These are phyloP conservation scores for Ancistrus triradiatus DNA, from an alignment of 2,113 vertebrate genomes.

Conservation along the genomic window DNA sequence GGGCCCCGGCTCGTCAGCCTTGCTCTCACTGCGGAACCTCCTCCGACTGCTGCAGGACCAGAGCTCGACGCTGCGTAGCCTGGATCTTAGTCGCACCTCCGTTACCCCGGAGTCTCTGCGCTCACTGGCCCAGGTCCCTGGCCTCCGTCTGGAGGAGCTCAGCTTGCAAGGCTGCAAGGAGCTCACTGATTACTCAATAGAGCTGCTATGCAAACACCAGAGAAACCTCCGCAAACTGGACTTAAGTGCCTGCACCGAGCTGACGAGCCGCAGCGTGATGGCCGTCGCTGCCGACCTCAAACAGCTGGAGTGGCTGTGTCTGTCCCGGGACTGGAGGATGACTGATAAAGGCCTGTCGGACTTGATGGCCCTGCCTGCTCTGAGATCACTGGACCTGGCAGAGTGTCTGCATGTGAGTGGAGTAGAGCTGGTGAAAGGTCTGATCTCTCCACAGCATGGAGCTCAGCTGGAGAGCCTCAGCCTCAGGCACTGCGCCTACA, in stretches of 20 bases:
- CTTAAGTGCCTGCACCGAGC: slow-evolving; percentile 73
- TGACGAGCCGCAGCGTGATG: slow-evolving; percentile 66
- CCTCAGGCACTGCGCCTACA: slow-evolving; percentile 73
- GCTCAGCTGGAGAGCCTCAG: slow-evolving; percentile 65
- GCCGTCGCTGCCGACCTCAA: slow-evolving; percentile 57
- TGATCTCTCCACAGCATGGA: slow-evolving; percentile 35
- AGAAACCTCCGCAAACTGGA: slow-evolving; percentile 67
- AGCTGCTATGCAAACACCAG: slow-evolving; percentile 70
- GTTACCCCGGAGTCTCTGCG: slow-evolving; percentile 69
- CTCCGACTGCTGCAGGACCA: slow-evolving; percentile 64
- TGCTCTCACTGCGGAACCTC: slow-evolving; percentile 74
- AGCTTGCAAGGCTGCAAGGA: slow-evolving; percentile 72
- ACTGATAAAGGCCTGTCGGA: slow-evolving; percentile 69
- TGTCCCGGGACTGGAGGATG: slow-evolving; percentile 68
- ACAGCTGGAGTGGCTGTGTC: slow-evolving; percentile 56
- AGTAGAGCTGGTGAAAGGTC: slow-evolving; percentile 63
- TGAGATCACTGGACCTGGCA: slow-evolving; percentile 69
- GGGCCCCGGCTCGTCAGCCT: slow-evolving; percentile 59
- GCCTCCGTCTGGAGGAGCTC: slow-evolving; percentile 68
- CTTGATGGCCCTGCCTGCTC: slow-evolving; percentile 56
- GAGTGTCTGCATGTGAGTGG: slow-evolving; percentile 75
- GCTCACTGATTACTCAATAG: slow-evolving; percentile 73
- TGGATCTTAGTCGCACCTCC: slow-evolving; percentile 77
- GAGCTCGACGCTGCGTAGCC: slow-evolving; percentile 55
- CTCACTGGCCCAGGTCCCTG: slow-evolving; percentile 65